Evolutionary conservation across 2,113 vertebrate genomes (phyloP).

Genomic region (Passer domesticus): DNA sequence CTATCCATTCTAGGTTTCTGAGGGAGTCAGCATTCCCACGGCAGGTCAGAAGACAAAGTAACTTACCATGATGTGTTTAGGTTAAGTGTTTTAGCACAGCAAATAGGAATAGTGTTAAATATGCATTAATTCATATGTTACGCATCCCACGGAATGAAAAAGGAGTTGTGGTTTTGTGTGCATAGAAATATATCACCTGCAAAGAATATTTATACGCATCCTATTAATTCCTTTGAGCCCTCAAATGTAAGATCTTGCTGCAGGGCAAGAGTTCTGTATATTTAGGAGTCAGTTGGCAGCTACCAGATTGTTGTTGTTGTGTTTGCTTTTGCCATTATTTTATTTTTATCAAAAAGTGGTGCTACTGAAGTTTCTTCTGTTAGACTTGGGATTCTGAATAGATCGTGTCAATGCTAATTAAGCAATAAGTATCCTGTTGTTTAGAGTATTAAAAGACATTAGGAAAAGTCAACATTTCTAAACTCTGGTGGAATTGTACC

Average conservation of each 20-base stretch:
- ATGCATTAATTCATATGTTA: neutral
- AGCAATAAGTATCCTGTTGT: neutral
- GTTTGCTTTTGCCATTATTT: neutral
- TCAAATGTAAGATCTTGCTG: neutral
- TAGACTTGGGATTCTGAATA: neutral
- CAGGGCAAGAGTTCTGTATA: neutral
- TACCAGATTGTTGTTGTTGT: neutral
- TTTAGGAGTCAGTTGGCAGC: neutral
- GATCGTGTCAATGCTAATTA: rapidly evolving
- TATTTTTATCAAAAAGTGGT: neutral
- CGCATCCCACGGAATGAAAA: neutral
- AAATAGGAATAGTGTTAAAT: conserved; percentile 39
- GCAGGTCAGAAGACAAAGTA: conserved; percentile 71
- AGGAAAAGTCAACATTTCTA: neutral
- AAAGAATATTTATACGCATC: neutral
- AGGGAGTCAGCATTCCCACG: conserved; percentile 75
- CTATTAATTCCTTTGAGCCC: neutral
- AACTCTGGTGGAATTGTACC: neutral
- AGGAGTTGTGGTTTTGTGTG: neutral
- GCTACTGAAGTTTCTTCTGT: neutral
- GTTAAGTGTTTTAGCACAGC: conserved; percentile 67
- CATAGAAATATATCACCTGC: neutral
- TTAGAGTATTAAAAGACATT: neutral
- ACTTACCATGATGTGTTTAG: conserved; percentile 71
- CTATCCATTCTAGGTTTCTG: conserved; percentile 75